Evolutionary conservation across 2,797 vertebrate species (phyloP), one percentile per base, ranked within the genome.

Genomic region (Sebastolobus altivelis): DNA sequence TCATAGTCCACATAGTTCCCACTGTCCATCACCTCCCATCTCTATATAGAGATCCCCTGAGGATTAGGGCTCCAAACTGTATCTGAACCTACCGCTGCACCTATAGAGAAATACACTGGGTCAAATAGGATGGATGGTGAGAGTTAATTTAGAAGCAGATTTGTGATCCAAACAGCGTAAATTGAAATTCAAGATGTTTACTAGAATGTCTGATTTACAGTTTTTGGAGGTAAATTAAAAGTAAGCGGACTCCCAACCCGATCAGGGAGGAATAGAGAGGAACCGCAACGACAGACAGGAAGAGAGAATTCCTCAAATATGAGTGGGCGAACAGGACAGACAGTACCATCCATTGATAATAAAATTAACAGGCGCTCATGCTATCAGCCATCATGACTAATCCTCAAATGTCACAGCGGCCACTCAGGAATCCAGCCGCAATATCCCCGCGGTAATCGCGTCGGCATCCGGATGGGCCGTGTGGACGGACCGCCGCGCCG

Each of bases 361-460:
- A 81, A 71, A 88, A 84, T 91, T 88, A 91, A 72, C 86, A 85
- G 86, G 66, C 66, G 25, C 76, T 88, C 82, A 85, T 52, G 76
- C 85, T 80, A 65, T 82, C 67, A 81, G 86, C 72, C 85, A 76
- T 94, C 80, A 84, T 89, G 81, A 89, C 82, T 93, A 90, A 94
- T 91, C 84, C 75, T 59, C 72, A 90, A 88, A 93, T 91, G 90
- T 89, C 90, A 92, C 85, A 87, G 88, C 46, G 73, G 88, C 78
- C 85, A 81, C 84, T 81, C 61, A 54, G 75, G 83, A 93, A 90
- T 89, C 84, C 61, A 33, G 33, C 80, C 69, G 33, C 84, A 89
- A 73, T 75, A 91, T 90, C 90, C 87, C 89, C 80, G 40, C 83
- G 75, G 65, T 91, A 93, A 95, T 94, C 55, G 61, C 52, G n/a